A percentile compares a stretch with the other conserved stretches of the same genome.
These are phyloP conservation scores for Gymnogyps californianus DNA, from an alignment of 2,113 vertebrate genomes.

Conservation along the genomic window DNA sequence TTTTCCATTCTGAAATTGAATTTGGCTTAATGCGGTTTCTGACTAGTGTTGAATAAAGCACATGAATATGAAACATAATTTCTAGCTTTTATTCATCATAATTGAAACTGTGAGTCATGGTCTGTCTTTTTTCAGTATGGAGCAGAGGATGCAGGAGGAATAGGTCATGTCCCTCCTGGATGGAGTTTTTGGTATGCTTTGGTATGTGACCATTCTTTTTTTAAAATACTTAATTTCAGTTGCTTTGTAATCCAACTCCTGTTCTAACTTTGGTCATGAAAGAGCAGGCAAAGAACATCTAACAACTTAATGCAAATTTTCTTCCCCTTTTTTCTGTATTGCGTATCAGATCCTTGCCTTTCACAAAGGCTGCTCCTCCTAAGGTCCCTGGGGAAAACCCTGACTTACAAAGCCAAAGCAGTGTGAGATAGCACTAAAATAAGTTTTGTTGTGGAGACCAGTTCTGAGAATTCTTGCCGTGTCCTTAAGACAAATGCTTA, in stretches of 20 bases:
- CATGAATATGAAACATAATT: not conserved
- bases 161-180: constrained; percentile 88
- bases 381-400: not conserved
- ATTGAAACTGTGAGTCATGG: not conserved
- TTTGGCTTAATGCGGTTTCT: not conserved
- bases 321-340: not conserved
- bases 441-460: not conserved
- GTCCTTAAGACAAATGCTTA: not conserved
- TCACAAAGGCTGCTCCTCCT: not conserved
- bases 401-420: not conserved
- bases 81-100: not conserved
- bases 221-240: not conserved
- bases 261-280: not conserved
- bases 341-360: not conserved
- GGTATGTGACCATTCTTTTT: constrained; percentile 71
- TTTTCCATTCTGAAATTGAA: not conserved
- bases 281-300: not conserved
- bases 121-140: constrained; percentile 81
- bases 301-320: not conserved
- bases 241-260: not conserved
- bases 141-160: constrained; percentile 84
- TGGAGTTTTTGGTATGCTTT: constrained; percentile 95
- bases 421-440: not conserved
- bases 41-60: not conserved
- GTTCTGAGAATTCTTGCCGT: not conserved